These are phyloP conservation scores for Aleiodes alternator DNA, from an alignment of 2,888 invertebrate species.

Conservation along the genomic window DNA sequence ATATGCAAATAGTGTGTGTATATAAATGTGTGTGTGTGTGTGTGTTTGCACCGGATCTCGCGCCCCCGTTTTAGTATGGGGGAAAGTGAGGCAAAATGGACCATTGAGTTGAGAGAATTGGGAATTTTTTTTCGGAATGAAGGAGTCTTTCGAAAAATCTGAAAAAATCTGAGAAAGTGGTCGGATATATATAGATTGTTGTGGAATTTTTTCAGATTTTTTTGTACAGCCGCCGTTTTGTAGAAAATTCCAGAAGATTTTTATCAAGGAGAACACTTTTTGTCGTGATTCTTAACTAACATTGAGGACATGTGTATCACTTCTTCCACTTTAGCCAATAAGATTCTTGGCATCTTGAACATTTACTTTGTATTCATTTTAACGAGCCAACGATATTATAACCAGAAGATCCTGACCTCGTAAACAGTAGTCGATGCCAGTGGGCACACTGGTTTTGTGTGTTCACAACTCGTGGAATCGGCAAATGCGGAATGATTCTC, in stretches of 20 bases:
- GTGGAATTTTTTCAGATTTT: too few species aligned
- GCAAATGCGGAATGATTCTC: constrained; percentile 36
- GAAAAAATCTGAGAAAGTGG: too few species aligned
- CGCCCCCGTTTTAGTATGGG: constrained; percentile 11
- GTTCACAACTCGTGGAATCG: constrained; percentile 35
- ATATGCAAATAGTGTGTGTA: not conserved
- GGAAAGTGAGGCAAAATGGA: too few species aligned
- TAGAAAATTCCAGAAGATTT: too few species aligned
- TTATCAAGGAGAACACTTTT: too few species aligned
- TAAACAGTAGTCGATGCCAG: constrained; percentile 49
- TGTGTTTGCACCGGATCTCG: constrained; percentile 29
- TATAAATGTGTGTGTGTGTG: constrained; percentile 15
- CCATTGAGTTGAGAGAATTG: too few species aligned
- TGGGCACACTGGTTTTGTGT: constrained; percentile 23
- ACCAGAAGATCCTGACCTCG: constrained; percentile 45
- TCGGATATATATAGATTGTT: too few species aligned
- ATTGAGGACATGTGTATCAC: constrained; percentile 25
- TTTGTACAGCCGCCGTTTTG: too few species aligned
- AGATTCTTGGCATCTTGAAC: constrained; percentile 14
- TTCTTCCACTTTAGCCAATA: not conserved
- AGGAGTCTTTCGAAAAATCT: too few species aligned
- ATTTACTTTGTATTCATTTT: constrained; percentile 44
- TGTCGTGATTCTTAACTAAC: not conserved
- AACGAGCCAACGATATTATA: constrained; percentile 43
- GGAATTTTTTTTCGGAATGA: too few species aligned